phyloP scores from a whole-genome alignment of 2,797 vertebrate species.

The Trachurus trachurus region DNA sequence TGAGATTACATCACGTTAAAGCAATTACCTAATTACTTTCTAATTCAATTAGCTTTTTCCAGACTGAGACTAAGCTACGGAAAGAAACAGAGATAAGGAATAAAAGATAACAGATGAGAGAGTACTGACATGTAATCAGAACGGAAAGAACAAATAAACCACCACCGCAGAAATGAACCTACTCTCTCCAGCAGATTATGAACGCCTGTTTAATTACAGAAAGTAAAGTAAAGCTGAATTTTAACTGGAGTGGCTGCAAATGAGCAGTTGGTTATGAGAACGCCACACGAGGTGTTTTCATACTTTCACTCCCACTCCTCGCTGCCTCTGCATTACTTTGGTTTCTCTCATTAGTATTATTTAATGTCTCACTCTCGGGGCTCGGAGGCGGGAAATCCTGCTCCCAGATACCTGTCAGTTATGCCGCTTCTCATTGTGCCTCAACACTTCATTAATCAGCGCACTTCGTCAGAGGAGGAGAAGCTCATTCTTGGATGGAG shows the following conservation, averaged over 20 bases:
- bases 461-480: slow-evolving; percentile 36
- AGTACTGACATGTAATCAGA: not conserved
- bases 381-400: slow-evolving; percentile 42
- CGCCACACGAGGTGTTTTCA: slow-evolving; percentile 8
- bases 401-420: slow-evolving; percentile 63
- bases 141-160: not conserved
- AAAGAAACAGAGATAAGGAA: not conserved
- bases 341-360: slow-evolving; percentile 72
- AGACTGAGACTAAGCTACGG: not conserved
- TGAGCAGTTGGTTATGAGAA: slow-evolving; percentile 29
- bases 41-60: not conserved
- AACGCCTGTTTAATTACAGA: not conserved
- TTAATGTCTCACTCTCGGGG: slow-evolving; percentile 62
- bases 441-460: slow-evolving; percentile 66
- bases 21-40: slow-evolving; percentile 1
- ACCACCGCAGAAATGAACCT: not conserved
- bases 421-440: slow-evolving; percentile 51
- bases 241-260: slow-evolving; percentile 15
- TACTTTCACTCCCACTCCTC: slow-evolving; percentile 44
- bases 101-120: not conserved
- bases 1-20: not conserved
- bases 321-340: slow-evolving; percentile 42
- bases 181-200: not conserved
- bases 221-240: not conserved
- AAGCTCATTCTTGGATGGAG: slow-evolving; percentile 27